Conservation (phyloP, 1,140 invertebrate species). For the Belonocnema kinseyi region DNA sequence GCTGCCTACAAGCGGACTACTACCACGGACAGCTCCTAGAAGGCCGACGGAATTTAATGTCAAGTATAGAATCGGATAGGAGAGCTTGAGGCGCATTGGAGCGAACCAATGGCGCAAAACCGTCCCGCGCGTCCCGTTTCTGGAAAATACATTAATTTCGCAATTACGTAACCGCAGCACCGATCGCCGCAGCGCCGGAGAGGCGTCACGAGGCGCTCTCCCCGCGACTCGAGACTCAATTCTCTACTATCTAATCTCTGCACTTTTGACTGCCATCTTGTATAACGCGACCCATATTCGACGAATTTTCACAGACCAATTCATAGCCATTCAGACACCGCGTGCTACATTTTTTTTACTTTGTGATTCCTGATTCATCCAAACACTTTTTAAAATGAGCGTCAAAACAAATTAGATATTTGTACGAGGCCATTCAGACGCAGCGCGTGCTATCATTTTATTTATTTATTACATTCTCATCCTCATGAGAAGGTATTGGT, state of each 20-base stretch:
- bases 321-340: neutral
- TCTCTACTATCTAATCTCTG: slow-evolving; percentile 50
- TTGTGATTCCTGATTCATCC: no score
- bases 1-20: slow-evolving; percentile 34
- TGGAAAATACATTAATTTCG: slow-evolving; percentile 58
- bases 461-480: no score
- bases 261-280: slow-evolving; percentile 57
- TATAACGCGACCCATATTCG: neutral
- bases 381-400: no score
- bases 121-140: slow-evolving; percentile 50
- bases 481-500: no score
- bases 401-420: no score
- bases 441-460: no score
- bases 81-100: slow-evolving; percentile 37
- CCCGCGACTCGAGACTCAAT: neutral
- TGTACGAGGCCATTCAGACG: no score
- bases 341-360: neutral
- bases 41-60: slow-evolving; percentile 60
- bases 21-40: slow-evolving; percentile 39
- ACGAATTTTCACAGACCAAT: neutral
- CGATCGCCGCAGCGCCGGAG: slow-evolving; percentile 47
- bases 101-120: slow-evolving; percentile 55
- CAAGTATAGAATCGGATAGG: slow-evolving; percentile 54
- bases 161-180: slow-evolving; percentile 48
- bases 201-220: slow-evolving; percentile 47